phyloP scores from a whole-genome alignment of 2,888 invertebrate species.

The Dynastes hyllus region DNA sequence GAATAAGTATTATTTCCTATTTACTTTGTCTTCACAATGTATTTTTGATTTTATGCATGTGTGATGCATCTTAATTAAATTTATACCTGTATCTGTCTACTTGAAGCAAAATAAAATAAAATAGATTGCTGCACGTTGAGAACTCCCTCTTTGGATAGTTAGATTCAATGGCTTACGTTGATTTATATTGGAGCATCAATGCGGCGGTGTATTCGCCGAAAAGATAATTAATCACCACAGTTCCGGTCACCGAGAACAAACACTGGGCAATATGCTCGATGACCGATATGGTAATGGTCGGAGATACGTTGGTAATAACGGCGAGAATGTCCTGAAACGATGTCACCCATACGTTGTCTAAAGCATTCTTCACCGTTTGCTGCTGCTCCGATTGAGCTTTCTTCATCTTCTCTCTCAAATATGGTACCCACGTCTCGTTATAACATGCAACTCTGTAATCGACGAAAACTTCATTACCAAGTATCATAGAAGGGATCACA shows the following conservation, averaged over 20 bases:
- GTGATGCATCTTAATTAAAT: no score
- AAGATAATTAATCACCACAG: conserved; percentile 27
- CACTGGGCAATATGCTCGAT: neutral
- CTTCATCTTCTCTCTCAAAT: neutral
- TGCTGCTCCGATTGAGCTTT: neutral
- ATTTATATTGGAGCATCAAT: conserved; percentile 25
- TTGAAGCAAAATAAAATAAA: no score
- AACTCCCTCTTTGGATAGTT: neutral
- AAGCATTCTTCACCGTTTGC: neutral
- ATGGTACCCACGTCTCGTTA: conserved; percentile 28
- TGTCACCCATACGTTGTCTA: neutral
- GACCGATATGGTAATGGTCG: conserved; percentile 13
- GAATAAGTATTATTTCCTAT: no score
- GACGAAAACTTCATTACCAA: neutral
- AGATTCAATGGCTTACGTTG: conserved; percentile 24
- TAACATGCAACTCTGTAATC: conserved; percentile 36
- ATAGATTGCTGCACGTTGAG: no score
- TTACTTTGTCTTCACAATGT: no score
- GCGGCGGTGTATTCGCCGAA: conserved; percentile 42
- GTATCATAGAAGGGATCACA: no score
- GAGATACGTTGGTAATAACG: conserved; percentile 37
- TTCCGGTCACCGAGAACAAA: conserved; percentile 21
- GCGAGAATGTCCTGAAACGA: conserved; percentile 32
- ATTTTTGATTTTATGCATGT: no score
- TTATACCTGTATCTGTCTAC: no score